Percentiles rank a stretch among this genome's conserved stretches.
Conservation (phyloP, 2,113 vertebrate genomes). For the Platysternon megacephalum region DNA sequence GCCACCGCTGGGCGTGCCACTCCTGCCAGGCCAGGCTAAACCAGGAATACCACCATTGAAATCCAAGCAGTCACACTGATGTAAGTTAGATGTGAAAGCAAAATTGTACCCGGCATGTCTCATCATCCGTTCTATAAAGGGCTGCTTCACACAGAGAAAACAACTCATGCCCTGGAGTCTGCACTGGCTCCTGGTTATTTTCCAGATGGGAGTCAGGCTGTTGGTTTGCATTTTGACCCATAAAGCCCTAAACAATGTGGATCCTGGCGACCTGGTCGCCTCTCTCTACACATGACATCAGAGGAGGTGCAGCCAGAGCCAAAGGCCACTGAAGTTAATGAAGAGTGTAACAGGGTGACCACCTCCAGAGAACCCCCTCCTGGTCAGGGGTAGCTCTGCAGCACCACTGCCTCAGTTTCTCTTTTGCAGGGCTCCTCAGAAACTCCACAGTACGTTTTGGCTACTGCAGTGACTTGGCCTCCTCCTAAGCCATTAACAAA, state of each 20-base stretch:
- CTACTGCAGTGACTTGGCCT: too few species aligned
- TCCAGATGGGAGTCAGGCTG: not conserved
- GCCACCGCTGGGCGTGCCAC: fast-evolving
- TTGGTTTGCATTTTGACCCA: not conserved
- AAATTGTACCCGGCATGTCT: not conserved
- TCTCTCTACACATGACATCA: not conserved
- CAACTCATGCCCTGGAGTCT: not conserved
- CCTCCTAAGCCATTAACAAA: too few species aligned
- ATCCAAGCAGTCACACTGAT: not conserved
- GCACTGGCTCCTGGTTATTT: not conserved
- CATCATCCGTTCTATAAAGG: not conserved
- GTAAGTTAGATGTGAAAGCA: not conserved
- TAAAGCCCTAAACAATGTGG: not conserved
- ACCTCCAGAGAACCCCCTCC: too few species aligned
- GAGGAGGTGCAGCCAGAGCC: fast-evolving
- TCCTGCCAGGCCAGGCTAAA: not conserved
- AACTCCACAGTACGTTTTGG: too few species aligned
- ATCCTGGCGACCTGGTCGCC: not conserved
- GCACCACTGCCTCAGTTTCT: too few species aligned
- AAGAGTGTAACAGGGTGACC: not conserved
- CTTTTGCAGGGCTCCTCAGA: too few species aligned
- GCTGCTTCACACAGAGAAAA: not conserved
- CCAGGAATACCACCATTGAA: not conserved
- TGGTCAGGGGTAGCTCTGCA: too few species aligned
- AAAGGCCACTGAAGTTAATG: not conserved